Percentiles rank a stretch among this genome's conserved stretches.
phyloP scores from a whole-genome alignment of 2,113 vertebrate species.

The Periophthalmodon schlosseri region DNA sequence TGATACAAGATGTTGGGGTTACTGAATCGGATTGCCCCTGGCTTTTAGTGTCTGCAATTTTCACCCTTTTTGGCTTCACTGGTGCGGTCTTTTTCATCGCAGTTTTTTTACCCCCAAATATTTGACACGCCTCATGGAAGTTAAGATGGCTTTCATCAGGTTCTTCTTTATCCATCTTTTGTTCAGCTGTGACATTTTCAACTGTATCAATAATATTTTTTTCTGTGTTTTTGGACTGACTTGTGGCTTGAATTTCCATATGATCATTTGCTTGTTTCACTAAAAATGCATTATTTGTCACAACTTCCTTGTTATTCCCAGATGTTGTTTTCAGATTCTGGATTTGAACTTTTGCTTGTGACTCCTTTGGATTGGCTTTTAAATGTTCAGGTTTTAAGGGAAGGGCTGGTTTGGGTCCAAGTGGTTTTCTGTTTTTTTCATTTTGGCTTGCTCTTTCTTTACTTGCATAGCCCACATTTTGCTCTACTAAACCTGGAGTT shows the following conservation, averaged over 20 bases:
- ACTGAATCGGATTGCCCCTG: conserved; percentile 8
- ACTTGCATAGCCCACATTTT: conserved; percentile 41
- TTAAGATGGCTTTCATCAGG: conserved; percentile 44
- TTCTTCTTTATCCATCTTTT: conserved; percentile 26
- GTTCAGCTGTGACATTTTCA: conserved; percentile 9
- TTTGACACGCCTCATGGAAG: conserved; percentile 57
- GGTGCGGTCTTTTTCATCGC: conserved; percentile 46
- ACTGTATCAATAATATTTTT: not conserved
- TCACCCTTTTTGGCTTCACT: conserved; percentile 71
- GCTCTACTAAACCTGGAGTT: conserved; percentile 71
- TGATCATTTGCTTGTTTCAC: not conserved
- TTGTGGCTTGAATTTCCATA: conserved; percentile 4
- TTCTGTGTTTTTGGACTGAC: not conserved
- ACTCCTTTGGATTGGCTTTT: conserved; percentile 58
- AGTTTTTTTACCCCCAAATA: conserved; percentile 59
- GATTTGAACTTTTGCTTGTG: conserved; percentile 21
- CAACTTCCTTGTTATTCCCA: conserved; percentile 20
- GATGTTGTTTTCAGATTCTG: conserved; percentile 20
- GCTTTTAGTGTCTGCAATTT: conserved; percentile 42
- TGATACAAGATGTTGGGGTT: not conserved
- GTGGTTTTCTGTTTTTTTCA: conserved; percentile 54
- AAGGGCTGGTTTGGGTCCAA: conserved; percentile 68
- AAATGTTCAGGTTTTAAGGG: conserved; percentile 76
- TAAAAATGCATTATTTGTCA: not conserved
- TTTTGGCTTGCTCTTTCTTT: conserved; percentile 28